Conservation (phyloP, 2,888 invertebrate genomes). For the Laspeyria flexula region DNA sequence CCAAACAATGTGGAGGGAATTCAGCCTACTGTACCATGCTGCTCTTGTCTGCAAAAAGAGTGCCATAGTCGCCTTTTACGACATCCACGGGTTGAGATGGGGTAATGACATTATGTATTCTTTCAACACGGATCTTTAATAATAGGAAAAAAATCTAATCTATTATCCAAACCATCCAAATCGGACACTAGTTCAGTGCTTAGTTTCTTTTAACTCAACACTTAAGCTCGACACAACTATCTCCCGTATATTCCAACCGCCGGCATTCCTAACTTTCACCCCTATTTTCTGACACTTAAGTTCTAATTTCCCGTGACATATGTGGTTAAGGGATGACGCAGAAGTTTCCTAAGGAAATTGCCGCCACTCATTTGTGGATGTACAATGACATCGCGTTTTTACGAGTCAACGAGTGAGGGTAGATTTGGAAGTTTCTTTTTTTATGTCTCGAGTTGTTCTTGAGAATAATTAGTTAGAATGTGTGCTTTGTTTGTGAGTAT, state of each 20-base stretch:
- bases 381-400: slow-evolving; percentile 75
- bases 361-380: slow-evolving; percentile 72
- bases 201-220: neutral
- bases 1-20: no score
- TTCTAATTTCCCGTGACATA: slow-evolving; percentile 71
- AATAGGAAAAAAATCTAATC: no score
- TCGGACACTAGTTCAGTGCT: no score
- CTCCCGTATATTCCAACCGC: slow-evolving; percentile 51
- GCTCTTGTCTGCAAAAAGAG: no score
- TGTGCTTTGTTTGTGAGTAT: neutral
- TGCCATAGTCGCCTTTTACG: no score
- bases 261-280: slow-evolving; percentile 57
- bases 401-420: slow-evolving; percentile 52
- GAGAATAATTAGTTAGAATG: slow-evolving; percentile 26
- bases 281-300: slow-evolving; percentile 66
- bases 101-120: no score
- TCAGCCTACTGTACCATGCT: no score
- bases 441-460: slow-evolving; percentile 32
- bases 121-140: no score
- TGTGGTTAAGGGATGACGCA: slow-evolving; percentile 78
- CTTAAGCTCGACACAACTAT: slow-evolving; percentile 33
- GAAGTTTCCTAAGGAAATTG: slow-evolving; percentile 76
- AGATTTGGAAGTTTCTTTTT: slow-evolving; percentile 33
- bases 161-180: no score
- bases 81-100: no score